Conservation (phyloP, 2,113 vertebrate species). For the Phalacrocorax aristotelis region DNA sequence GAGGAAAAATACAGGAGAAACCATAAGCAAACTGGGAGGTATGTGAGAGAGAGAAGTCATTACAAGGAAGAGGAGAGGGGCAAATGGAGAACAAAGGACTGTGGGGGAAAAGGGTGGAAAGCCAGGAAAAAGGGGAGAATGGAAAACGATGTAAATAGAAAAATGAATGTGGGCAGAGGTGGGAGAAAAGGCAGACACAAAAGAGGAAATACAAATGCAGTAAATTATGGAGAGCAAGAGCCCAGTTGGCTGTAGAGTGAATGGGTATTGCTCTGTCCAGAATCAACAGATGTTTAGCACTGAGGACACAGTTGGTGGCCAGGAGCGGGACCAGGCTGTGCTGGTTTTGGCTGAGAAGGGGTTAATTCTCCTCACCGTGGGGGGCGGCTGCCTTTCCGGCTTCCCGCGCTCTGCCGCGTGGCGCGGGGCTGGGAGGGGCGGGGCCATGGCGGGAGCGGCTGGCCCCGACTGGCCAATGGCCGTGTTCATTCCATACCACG, state of each 20-base stretch:
- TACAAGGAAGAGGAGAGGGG: background rate
- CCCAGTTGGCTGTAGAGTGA: background rate
- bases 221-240: background rate
- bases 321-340: background rate
- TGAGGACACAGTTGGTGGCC: background rate
- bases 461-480: too few relatives aligned
- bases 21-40: background rate
- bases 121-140: background rate
- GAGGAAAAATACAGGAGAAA: background rate
- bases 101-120: background rate
- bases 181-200: background rate
- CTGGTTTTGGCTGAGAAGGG: background rate
- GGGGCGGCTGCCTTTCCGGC: too few relatives aligned
- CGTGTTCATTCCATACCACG: too few relatives aligned
- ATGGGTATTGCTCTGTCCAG: background rate
- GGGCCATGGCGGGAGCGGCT: too few relatives aligned
- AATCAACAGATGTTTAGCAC: background rate
- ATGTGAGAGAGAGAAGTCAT: background rate
- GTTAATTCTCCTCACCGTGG: too few relatives aligned
- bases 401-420: too few relatives aligned
- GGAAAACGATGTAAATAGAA: background rate
- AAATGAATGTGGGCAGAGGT: background rate
- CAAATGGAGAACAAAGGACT: background rate
- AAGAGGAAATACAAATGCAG: background rate
- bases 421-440: too few relatives aligned